Evolutionary conservation across 2,888 invertebrate genomes (phyloP).

Genomic region (Mythimna pallens): DNA sequence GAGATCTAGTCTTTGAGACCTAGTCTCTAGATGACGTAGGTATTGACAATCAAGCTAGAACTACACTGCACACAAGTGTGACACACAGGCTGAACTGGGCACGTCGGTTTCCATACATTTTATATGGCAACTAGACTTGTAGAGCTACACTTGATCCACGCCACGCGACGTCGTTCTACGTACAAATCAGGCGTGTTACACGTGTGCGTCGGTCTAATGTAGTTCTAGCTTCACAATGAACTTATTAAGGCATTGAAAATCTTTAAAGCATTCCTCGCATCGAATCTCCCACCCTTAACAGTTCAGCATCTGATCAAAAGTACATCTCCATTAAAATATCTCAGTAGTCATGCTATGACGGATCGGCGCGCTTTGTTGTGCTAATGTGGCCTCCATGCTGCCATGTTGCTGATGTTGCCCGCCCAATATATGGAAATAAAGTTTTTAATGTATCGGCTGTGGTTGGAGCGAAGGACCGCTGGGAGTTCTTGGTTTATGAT

Average conservation of each 20-base stretch:
- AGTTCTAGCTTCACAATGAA: too few relatives aligned
- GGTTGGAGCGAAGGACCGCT: conserved; percentile 39
- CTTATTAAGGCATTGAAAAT: neutral
- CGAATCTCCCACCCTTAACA: conserved; percentile 59
- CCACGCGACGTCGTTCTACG: too few relatives aligned
- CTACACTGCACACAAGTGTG: too few relatives aligned
- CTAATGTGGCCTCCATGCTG: conserved; percentile 77
- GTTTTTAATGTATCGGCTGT: conserved; percentile 70
- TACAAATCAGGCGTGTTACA: too few relatives aligned
- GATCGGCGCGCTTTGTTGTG: conserved; percentile 89
- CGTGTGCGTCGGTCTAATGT: too few relatives aligned
- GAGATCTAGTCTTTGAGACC: too few relatives aligned
- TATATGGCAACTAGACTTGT: too few relatives aligned
- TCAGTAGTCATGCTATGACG: conserved; percentile 89
- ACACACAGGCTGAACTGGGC: too few relatives aligned
- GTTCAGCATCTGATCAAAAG: conserved; percentile 76
- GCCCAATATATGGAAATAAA: conserved; percentile 69
- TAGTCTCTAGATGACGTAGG: too few relatives aligned
- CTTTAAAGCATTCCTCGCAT: conserved; percentile 29
- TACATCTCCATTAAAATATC: conserved; percentile 90
- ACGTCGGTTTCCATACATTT: too few relatives aligned
- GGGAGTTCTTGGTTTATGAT: conserved; percentile 32
- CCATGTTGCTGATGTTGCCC: conserved; percentile 68
- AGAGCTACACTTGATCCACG: too few relatives aligned
- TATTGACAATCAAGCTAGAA: too few relatives aligned